phyloP scores from a whole-genome alignment of 2,888 invertebrate genomes.

The Empis stercorea region DNA sequence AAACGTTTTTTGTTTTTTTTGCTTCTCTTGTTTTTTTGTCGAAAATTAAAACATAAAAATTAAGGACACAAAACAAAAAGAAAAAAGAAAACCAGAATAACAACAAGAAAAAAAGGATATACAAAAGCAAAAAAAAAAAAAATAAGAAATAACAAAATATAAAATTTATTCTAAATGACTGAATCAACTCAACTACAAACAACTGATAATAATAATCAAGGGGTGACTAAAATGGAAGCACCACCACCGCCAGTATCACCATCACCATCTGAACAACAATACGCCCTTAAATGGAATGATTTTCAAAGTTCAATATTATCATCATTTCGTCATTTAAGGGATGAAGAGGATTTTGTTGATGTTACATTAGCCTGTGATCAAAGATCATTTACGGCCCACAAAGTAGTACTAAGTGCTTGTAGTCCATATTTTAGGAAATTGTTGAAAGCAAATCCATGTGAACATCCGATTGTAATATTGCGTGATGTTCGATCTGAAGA shows the following conservation, averaged over 20 bases:
- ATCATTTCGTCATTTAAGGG: conserved; percentile 76
- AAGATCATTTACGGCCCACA: conserved; percentile 80
- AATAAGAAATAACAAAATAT: not conserved
- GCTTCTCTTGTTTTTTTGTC: too few species aligned
- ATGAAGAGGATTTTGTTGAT: conserved; percentile 87
- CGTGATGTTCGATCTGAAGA: conserved; percentile 75
- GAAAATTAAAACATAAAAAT: too few species aligned
- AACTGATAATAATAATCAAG: conserved; percentile 36
- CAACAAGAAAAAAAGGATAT: conserved; percentile 7
- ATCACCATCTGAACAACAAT: conserved; percentile 61
- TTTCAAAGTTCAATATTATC: conserved; percentile 84
- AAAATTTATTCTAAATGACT: conserved; percentile 29
- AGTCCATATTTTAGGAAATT: conserved; percentile 83
- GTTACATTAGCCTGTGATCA: conserved; percentile 86
- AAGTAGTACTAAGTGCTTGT: conserved; percentile 82
- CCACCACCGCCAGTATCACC: conserved; percentile 34
- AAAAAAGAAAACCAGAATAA: conserved; percentile 4
- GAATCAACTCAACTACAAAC: conserved; percentile 37
- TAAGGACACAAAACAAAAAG: too few species aligned
- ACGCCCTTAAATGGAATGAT: conserved; percentile 89
- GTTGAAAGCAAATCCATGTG: conserved; percentile 80
- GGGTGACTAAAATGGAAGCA: conserved; percentile 38
- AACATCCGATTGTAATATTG: conserved; percentile 79
- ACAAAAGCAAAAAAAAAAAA: not conserved
- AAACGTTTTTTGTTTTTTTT: too few species aligned